These are phyloP conservation scores for Arizona elegans DNA, from an alignment of 2,113 vertebrate genomes.

Conservation along the genomic window DNA sequence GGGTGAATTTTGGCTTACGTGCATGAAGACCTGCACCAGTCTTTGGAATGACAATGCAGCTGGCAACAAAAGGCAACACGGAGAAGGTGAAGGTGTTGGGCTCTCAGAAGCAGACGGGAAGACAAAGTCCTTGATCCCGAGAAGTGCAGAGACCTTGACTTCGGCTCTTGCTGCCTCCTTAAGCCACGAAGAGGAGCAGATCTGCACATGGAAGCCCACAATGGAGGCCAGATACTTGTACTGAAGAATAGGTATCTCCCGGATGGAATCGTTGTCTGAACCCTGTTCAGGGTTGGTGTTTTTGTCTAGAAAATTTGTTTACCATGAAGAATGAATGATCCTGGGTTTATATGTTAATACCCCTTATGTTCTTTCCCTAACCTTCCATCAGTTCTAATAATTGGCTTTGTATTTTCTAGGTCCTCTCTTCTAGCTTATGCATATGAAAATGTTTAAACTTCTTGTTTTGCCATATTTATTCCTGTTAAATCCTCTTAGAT, in stretches of 20 bases:
- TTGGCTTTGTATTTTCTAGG: constrained; percentile 97
- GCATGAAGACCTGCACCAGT: constrained; percentile 37
- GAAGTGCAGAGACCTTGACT: constrained; percentile 56
- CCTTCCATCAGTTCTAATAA: constrained; percentile 94
- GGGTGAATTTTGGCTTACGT: constrained; percentile 56
- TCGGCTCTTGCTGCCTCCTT: constrained; percentile 44
- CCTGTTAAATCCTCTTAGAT: constrained; percentile 99
- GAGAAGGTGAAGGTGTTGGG: constrained; percentile 17
- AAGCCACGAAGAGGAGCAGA: constrained; percentile 46
- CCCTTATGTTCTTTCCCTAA: constrained; percentile 87
- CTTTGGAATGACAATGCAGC: constrained; percentile 41
- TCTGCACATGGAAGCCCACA: constrained; percentile 45
- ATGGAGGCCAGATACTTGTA: constrained; percentile 57
- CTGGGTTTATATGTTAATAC: constrained; percentile 88
- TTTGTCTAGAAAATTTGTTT: constrained; percentile 74
- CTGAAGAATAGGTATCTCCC: constrained; percentile 65
- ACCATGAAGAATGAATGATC: constrained; percentile 78
- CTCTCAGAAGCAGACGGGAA: constrained; percentile 58
- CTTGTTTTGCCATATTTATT: constrained; percentile 99
- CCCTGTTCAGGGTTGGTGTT: constrained; percentile 67
- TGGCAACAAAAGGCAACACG: constrained; percentile 49
- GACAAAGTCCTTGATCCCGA: constrained; percentile 37
- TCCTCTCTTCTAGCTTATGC: constrained; percentile 87
- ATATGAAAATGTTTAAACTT: constrained; percentile 97
- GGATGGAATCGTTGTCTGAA: constrained; percentile 64